Percentiles rank a stretch among this genome's conserved stretches.
phyloP scores from a whole-genome alignment of 1,140 invertebrate genomes.

The Caenorhabditis brenneri region DNA sequence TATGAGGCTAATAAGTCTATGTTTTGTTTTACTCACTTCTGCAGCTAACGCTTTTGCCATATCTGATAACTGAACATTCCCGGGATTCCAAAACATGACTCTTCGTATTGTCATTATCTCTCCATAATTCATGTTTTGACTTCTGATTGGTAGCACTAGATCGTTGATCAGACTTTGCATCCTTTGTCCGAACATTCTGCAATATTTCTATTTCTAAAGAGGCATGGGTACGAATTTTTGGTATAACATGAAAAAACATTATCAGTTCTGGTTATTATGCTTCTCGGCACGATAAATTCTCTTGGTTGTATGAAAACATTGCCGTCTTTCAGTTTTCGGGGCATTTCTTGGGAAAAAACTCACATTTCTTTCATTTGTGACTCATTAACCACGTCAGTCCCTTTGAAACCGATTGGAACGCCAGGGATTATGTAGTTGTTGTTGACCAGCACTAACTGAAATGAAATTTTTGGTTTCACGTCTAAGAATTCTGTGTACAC shows the following conservation, averaged over 20 bases:
- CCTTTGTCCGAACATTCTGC: constrained; percentile 51
- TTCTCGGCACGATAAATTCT: no score
- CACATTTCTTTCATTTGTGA: constrained; percentile 25
- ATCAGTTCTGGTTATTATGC: no score
- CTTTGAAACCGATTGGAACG: neutral
- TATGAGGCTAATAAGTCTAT: no score
- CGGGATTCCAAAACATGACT: constrained; percentile 66
- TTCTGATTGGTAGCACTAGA: constrained; percentile 49
- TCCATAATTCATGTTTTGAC: constrained; percentile 53
- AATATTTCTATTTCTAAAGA: no score
- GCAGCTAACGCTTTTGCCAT: constrained; percentile 45
- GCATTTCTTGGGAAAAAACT: constrained; percentile 55
- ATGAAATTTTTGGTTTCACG: neutral
- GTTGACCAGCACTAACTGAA: constrained; percentile 35
- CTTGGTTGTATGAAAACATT: no score
- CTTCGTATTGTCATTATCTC: constrained; percentile 66
- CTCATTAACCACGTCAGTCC: neutral
- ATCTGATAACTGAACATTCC: constrained; percentile 54
- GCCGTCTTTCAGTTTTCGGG: no score
- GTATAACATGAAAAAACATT: neutral
- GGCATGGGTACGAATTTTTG: no score
- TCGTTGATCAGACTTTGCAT: constrained; percentile 47
- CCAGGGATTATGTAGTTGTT: constrained; percentile 44
- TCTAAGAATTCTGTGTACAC: neutral
- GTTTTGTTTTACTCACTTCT: no score